Conservation (phyloP, 2,888 invertebrate genomes). For the Antheraea yamamai region DNA sequence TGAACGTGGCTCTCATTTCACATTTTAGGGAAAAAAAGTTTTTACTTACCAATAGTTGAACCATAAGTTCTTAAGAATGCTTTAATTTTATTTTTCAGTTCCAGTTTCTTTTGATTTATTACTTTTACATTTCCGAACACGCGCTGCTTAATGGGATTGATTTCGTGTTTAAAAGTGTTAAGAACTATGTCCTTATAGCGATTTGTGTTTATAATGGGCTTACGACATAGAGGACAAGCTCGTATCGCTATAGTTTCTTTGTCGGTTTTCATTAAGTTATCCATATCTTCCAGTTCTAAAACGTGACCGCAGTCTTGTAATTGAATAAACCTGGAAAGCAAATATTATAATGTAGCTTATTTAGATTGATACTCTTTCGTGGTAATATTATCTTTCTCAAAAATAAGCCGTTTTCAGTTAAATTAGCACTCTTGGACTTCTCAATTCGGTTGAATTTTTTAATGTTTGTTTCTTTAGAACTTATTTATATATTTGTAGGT, state of each 20-base stretch:
- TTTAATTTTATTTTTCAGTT: conserved; percentile 32
- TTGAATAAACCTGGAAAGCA: conserved; percentile 70
- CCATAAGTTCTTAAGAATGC: conserved; percentile 28
- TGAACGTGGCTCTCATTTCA: no score
- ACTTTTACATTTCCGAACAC: conserved; percentile 57
- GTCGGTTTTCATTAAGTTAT: conserved; percentile 61
- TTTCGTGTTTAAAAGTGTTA: conserved; percentile 54
- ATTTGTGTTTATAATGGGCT: conserved; percentile 79
- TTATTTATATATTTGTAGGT: no score
- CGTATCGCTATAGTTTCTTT: conserved; percentile 54
- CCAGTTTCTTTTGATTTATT: conserved; percentile 40
- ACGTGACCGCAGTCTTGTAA: conserved; percentile 79
- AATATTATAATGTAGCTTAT: neutral
- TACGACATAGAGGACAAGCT: conserved; percentile 83
- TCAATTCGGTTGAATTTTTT: no score
- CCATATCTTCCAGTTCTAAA: conserved; percentile 72
- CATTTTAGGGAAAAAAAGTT: neutral
- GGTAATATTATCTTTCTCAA: no score
- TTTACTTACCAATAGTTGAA: conserved; percentile 31
- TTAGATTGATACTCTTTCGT: no score
- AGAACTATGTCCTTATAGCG: conserved; percentile 81
- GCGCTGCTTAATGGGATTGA: conserved; percentile 65
- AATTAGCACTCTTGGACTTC: no score
- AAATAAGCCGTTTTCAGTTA: no score
- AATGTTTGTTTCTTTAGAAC: no score